phyloP scores from a whole-genome alignment of 2,797 vertebrate species.

The Anguilla obscura region DNA sequence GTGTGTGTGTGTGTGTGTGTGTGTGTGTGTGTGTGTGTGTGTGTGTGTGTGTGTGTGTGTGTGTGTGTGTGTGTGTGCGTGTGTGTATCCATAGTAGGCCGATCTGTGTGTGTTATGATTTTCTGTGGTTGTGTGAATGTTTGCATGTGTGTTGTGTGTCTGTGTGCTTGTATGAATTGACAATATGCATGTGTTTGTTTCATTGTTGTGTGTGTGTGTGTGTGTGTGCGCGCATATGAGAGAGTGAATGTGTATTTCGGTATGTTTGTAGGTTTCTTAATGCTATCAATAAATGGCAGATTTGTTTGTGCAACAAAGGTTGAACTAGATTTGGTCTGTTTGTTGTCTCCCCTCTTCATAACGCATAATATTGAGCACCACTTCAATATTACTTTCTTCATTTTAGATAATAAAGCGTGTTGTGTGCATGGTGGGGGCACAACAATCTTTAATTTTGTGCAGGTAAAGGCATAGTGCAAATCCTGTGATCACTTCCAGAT shows the following conservation, averaged over 20 bases:
- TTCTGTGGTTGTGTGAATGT: not conserved
- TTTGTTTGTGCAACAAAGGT: constrained; percentile 66
- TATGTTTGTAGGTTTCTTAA: not conserved
- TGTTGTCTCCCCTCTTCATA: constrained; percentile 52
- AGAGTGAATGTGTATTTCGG: constrained; percentile 21
- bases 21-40: not conserved
- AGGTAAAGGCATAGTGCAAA: constrained; percentile 58
- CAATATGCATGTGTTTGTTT: not conserved
- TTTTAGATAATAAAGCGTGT: constrained; percentile 14
- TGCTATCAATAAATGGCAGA: constrained; percentile 17
- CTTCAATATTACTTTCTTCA: constrained; percentile 20
- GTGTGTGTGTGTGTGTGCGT: not conserved
- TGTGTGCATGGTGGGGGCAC: not conserved
- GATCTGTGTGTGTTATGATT: not conserved
- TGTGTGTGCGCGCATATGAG: constrained; percentile 19
- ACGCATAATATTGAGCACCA: constrained; percentile 48
- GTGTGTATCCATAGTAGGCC: not conserved
- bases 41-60: not conserved
- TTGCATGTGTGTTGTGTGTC: not conserved
- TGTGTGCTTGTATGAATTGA: not conserved
- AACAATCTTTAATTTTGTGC: constrained; percentile 11
- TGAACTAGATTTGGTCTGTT: constrained; percentile 59
- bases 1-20: not conserved
- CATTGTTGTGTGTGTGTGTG: not conserved
- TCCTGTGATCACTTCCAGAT: constrained; percentile 78